phyloP scores from a whole-genome alignment of 2,888 invertebrate species.

The Hypercompe scribonia region DNA sequence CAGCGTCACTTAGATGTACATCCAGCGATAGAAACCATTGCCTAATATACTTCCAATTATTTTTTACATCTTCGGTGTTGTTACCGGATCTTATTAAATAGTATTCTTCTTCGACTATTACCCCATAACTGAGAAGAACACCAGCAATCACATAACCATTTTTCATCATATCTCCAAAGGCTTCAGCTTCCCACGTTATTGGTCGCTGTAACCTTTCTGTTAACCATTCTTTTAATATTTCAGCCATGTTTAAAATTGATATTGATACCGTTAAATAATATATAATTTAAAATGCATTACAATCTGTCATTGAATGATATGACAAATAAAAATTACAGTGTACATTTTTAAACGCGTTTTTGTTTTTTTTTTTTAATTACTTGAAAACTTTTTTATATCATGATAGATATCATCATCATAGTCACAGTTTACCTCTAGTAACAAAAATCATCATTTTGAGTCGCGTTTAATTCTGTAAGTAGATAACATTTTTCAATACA shows the following conservation, averaged over 20 bases:
- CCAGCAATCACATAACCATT: slow-evolving; percentile 86
- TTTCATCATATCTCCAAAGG: slow-evolving; percentile 85
- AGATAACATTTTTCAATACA: too few relatives aligned
- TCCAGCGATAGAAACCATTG: slow-evolving; percentile 85
- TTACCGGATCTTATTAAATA: slow-evolving; percentile 77
- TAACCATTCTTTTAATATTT: slow-evolving; percentile 88
- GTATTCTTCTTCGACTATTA: slow-evolving; percentile 86
- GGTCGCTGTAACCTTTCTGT: slow-evolving; percentile 84
- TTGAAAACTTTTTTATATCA: not conserved
- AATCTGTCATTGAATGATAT: slow-evolving; percentile 6
- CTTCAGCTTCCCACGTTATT: slow-evolving; percentile 83
- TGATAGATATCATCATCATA: too few relatives aligned
- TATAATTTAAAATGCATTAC: not conserved
- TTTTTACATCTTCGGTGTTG: slow-evolving; percentile 73
- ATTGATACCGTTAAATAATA: not conserved
- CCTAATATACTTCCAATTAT: slow-evolving; percentile 83
- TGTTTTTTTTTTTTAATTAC: not conserved
- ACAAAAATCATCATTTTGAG: not conserved
- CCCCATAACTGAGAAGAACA: slow-evolving; percentile 86
- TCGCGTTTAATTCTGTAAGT: too few relatives aligned
- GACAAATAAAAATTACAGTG: slow-evolving; percentile 10
- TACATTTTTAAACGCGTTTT: not conserved
- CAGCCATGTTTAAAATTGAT: slow-evolving; percentile 76
- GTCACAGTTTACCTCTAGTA: not conserved
- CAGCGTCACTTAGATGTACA: slow-evolving; percentile 75